These are phyloP conservation scores for Polyodon spathula DNA, from an alignment of 2,113 vertebrate species.

Conservation along the genomic window DNA sequence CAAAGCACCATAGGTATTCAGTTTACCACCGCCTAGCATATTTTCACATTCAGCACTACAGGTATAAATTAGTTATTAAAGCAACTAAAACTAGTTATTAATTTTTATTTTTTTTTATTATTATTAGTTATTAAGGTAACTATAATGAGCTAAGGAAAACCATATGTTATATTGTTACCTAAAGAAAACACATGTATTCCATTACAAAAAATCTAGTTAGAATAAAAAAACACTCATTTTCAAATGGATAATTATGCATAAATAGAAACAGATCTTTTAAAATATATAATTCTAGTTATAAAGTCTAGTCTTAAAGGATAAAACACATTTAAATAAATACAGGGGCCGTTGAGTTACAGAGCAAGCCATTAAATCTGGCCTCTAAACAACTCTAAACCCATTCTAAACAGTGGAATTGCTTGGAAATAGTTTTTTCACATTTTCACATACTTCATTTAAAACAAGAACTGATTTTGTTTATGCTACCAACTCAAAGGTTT, in stretches of 20 bases:
- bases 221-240: no score
- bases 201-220: no score
- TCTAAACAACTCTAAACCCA: conserved; percentile 14
- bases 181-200: no score
- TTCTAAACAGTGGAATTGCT: conserved; percentile 26
- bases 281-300: conserved; percentile 8
- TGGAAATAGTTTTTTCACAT: conserved; percentile 28
- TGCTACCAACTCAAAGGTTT: conserved; percentile 3
- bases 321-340: conserved; percentile 24
- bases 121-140: no score
- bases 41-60: no score
- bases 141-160: no score
- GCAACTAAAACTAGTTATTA: no score
- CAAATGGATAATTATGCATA: conserved; percentile 19
- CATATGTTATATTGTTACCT: no score
- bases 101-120: no score
- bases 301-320: conserved; percentile 18
- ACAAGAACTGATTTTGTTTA: conserved; percentile 33
- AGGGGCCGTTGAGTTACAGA: conserved; percentile 17
- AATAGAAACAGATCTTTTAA: conserved; percentile 15
- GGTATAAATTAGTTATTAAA: no score
- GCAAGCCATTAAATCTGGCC: conserved; percentile 17
- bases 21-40: no score
- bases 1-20: no score
- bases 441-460: conserved; percentile 30